Base-by-base conservation (phyloP, 2,888 invertebrate species). In the Chrysolina haemoptera region DNA sequence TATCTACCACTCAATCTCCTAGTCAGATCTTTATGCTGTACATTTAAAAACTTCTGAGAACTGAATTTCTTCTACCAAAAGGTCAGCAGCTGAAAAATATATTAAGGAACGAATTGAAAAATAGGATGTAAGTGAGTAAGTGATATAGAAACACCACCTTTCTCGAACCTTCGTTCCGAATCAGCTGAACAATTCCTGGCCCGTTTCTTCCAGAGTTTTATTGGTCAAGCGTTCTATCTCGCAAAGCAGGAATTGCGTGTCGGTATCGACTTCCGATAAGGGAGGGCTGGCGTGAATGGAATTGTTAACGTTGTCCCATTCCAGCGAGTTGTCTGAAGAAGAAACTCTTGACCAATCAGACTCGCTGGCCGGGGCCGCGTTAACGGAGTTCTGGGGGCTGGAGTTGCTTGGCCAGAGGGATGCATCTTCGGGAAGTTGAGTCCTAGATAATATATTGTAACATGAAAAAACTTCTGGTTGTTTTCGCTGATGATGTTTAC, bases 221-320 rank as follows among this genome's bases (percentile, higher is more conserved):
- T 91, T 90, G 40, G 93, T 93, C 70, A 93, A 88, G 82, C 91
- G 89, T 85, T 93, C 93, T 77, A 93, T 93, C 87, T 93, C 93
- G 81, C 90, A 90, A 74, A 93, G 86, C 71, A 93, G 86, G 82
- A 91, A 90, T 78, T 92, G 91, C 9, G 93, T 93, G 83, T 93
- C 93, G 35, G 90, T 88, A 80, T 93, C 93, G 50, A 92, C 85
- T 80, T 90, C 90, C 0, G 87, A 86, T 85, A 89, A 87, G 20
- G 87, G 89, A 66, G 86, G 85, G 77, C 85, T 86, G n/a, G 81
- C 81, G 18, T 55, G 68, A 18, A 82, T 80, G 0, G 85, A 83
- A 48, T 88, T 87, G 75, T 91, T 91, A 3, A 91, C 90, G 46
- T 89, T 90, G 84, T 93, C 93, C 93, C 93, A 93, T 86, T 93